Evolutionary conservation across 2,888 invertebrate species (phyloP).

Genomic region (Chymomyza caudatula): DNA sequence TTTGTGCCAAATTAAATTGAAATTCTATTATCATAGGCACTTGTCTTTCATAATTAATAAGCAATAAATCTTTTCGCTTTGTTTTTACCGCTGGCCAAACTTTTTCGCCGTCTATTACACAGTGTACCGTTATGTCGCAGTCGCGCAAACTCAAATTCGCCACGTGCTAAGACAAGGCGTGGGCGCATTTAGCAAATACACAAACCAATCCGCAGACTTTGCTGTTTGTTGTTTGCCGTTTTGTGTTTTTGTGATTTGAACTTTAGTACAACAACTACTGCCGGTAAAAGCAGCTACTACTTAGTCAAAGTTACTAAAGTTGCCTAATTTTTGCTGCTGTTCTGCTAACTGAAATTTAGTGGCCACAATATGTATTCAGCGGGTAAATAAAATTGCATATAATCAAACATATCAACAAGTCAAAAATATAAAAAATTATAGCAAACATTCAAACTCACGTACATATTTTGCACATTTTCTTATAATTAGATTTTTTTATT

Average conservation of each 20-base stretch:
- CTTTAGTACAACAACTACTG: background rate
- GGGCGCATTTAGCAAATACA: background rate
- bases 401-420: constrained; percentile 5
- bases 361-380: constrained; percentile 72
- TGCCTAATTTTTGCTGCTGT: background rate
- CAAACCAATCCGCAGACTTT: constrained; percentile 14
- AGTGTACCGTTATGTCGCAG: constrained; percentile 43
- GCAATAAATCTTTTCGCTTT: constrained; percentile 21
- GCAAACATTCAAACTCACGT: constrained; percentile 1
- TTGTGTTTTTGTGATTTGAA: background rate
- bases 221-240: constrained; percentile 8
- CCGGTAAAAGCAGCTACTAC: constrained; percentile 8
- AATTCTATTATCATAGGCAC: constrained; percentile 34
- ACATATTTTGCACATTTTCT: constrained; percentile 3
- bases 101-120: constrained; percentile 15
- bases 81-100: background rate
- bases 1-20: constrained; percentile 10
- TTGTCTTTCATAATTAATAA: constrained; percentile 16
- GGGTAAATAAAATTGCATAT: constrained; percentile 64
- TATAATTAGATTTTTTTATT: constrained; percentile 10
- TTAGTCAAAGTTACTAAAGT: constrained; percentile 1
- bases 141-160: background rate
- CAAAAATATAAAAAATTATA: constrained; percentile 4
- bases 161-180: background rate
- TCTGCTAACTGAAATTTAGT: background rate